phyloP scores from a whole-genome alignment of 2,888 invertebrate species.

The Amblyjoppa proteus region DNA sequence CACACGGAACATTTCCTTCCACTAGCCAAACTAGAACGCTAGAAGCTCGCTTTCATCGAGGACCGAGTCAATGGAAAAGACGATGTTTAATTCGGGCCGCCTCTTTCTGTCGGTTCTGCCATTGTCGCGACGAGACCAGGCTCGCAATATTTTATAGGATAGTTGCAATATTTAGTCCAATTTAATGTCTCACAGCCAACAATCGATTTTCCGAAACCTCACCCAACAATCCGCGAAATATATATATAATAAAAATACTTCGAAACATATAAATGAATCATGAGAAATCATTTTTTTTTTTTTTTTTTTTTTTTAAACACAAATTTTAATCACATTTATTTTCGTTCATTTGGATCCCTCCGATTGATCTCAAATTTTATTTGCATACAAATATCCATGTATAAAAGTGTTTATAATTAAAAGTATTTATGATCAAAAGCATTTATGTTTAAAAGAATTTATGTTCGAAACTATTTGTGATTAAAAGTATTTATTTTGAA shows the following conservation, averaged over 20 bases:
- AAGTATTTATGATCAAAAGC: too few species aligned
- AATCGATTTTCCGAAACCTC: background rate
- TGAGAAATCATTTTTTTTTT: too few species aligned
- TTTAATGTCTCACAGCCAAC: background rate
- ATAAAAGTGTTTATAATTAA: background rate
- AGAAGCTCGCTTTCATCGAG: slow-evolving; percentile 20
- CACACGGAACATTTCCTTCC: slow-evolving; percentile 35
- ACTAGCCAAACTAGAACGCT: slow-evolving; percentile 37
- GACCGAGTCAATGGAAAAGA: slow-evolving; percentile 58
- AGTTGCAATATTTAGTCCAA: background rate
- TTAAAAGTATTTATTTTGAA: background rate
- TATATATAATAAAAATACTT: background rate
- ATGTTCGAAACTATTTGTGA: too few species aligned
- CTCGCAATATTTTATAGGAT: background rate
- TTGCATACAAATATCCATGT: too few species aligned
- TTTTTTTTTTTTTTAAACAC: too few species aligned
- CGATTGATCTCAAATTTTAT: too few species aligned
- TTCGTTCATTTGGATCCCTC: too few species aligned
- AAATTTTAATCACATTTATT: too few species aligned
- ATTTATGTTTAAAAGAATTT: too few species aligned
- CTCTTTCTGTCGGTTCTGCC: slow-evolving; percentile 13
- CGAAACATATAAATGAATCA: too few species aligned
- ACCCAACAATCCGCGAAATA: background rate
- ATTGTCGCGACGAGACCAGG: slow-evolving; percentile 15
- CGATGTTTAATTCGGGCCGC: slow-evolving; percentile 65